These are phyloP conservation scores for Spongia lamella DNA, from an alignment of 37 sponge, comb jelly and placozoan genomes.

Conservation along the genomic window DNA sequence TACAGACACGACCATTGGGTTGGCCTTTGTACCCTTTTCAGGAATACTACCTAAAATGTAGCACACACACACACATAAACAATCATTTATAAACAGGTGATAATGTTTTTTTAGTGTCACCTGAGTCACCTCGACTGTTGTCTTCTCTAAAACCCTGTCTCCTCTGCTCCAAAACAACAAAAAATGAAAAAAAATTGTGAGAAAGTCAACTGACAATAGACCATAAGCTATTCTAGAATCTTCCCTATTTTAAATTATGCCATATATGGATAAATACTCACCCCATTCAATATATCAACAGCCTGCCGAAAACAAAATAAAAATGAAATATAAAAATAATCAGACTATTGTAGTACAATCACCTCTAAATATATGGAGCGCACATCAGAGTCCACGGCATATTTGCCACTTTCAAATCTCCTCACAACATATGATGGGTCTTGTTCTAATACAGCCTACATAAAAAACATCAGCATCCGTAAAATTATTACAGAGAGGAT, in stretches of 20 bases:
- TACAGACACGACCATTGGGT: conserved; percentile 54
- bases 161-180: too few relatives aligned
- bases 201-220: background rate
- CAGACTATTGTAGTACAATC: too few relatives aligned
- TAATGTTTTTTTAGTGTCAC: too few relatives aligned
- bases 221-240: too few relatives aligned
- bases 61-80: background rate
- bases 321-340: too few relatives aligned
- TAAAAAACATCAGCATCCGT: background rate
- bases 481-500: too few relatives aligned
- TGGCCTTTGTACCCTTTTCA: conserved; percentile 21
- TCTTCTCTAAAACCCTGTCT: too few relatives aligned
- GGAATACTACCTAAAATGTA: background rate
- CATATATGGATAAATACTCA: background rate
- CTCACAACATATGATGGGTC: conserved; percentile 86
- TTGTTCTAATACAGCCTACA: conserved; percentile 55
- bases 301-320: too few relatives aligned
- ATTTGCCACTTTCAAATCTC: conserved; percentile 79
- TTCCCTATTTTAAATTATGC: too few relatives aligned
- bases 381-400: conserved; percentile 69
- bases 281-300: too few relatives aligned
- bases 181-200: background rate
- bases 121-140: too few relatives aligned
- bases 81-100: too few relatives aligned
- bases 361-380: conserved; percentile 61